phyloP scores from a whole-genome alignment of 1,140 invertebrate genomes.

The Gonatopus flavifemur region DNA sequence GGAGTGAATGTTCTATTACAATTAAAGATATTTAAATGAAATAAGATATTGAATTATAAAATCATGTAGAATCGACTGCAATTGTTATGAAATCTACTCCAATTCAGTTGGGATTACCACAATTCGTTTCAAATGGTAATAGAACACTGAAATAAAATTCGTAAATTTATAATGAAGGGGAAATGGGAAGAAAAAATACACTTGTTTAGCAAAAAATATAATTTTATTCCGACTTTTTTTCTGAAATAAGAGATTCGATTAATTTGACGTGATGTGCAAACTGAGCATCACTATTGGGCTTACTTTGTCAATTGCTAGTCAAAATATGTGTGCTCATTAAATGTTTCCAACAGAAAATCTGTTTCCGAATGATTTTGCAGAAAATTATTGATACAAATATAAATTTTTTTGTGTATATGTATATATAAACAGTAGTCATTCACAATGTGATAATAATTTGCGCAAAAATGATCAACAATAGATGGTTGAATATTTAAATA shows the following conservation, averaged over 20 bases:
- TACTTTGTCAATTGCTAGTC: slow-evolving; percentile 20
- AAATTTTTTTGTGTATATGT: slow-evolving; percentile 6
- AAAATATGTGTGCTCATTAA: slow-evolving; percentile 3
- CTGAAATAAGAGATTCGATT: slow-evolving; percentile 39
- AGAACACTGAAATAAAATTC: too few species aligned
- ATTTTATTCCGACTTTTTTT: slow-evolving; percentile 29
- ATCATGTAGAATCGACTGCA: too few species aligned
- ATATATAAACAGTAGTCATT: slow-evolving; percentile 13
- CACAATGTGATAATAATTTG: slow-evolving; percentile 9
- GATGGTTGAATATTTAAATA: slow-evolving; percentile 17
- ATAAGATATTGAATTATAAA: too few species aligned
- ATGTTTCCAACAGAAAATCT: slow-evolving; percentile 15
- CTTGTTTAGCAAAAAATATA: slow-evolving; percentile 26
- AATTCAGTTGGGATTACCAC: too few species aligned
- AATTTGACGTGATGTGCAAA: slow-evolving; percentile 19
- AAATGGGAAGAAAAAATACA: too few species aligned
- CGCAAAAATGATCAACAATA: slow-evolving; percentile 20
- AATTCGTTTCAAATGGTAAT: too few species aligned
- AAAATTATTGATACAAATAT: slow-evolving; percentile 3
- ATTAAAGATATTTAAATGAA: too few species aligned
- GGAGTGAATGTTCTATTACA: too few species aligned
- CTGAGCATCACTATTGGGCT: slow-evolving; percentile 16
- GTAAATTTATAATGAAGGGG: too few species aligned
- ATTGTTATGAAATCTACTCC: too few species aligned
- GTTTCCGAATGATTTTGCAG: not conserved